Percentiles rank a stretch among this genome's conserved stretches.
Conservation (phyloP, 2,888 invertebrate species). For the Beris morrisii region DNA sequence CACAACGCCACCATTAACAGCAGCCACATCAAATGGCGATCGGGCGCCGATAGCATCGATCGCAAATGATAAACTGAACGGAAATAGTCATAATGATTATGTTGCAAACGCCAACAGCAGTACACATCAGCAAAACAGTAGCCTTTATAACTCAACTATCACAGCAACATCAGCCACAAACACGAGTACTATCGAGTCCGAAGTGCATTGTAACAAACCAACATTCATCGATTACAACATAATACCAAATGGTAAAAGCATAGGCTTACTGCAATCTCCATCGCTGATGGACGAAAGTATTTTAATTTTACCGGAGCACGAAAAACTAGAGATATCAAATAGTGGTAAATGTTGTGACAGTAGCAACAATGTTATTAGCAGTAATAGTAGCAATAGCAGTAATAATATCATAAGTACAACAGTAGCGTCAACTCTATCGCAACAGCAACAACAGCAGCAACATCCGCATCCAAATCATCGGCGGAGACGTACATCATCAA, state of each 20-base stretch:
- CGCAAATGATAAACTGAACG: constrained; percentile 6
- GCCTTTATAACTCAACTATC: constrained; percentile 7
- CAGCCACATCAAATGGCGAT: neutral
- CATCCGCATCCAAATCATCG: constrained; percentile 42
- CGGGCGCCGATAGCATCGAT: neutral
- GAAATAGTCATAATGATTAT: constrained; percentile 11
- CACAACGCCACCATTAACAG: constrained; percentile 39
- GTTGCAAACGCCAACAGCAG: neutral
- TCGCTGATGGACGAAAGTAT: constrained; percentile 50
- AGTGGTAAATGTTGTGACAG: constrained; percentile 47
- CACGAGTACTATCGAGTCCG: constrained; percentile 41
- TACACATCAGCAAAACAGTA: neutral
- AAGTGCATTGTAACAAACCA: constrained; percentile 46
- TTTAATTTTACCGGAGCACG: constrained; percentile 49
- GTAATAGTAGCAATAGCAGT: constrained; percentile 41
- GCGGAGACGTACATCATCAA: constrained; percentile 50
- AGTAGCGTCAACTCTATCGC: neutral
- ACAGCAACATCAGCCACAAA: neutral
- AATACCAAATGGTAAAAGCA: constrained; percentile 34
- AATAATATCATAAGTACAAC: constrained; percentile 17
- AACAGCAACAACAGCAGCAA: constrained; percentile 6
- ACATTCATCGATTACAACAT: constrained; percentile 30
- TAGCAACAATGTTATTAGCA: constrained; percentile 44
- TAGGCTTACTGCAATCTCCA: constrained; percentile 7
- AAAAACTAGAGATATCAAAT: constrained; percentile 49